Evolutionary conservation across 2,888 invertebrate species (phyloP).

Genomic region (Zygogramma bicolorata): DNA sequence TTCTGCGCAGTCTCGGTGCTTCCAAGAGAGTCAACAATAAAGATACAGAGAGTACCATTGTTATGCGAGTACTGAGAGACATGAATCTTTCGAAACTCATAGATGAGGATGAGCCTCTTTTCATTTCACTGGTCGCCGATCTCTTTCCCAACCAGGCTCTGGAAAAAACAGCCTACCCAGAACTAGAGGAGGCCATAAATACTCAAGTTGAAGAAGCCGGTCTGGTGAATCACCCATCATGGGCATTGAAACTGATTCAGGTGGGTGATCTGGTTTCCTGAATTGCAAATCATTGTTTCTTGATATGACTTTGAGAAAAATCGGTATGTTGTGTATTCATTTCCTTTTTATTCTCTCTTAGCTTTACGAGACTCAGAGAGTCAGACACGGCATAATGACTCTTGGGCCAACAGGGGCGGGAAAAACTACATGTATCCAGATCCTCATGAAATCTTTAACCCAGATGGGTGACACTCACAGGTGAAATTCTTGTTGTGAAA

Average conservation of each 20-base stretch:
- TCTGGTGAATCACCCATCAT: constrained; percentile 92
- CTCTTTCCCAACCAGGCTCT: constrained; percentile 94
- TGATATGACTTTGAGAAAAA: not conserved
- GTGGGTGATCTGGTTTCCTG: constrained; percentile 66
- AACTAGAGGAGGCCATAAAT: constrained; percentile 89
- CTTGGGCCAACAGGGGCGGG: constrained; percentile 95
- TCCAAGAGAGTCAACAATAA: constrained; percentile 91
- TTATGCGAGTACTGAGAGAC: constrained; percentile 96
- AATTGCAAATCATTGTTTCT: no score
- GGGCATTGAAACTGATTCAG: constrained; percentile 95
- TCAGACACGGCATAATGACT: constrained; percentile 96
- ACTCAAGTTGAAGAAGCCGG: constrained; percentile 85
- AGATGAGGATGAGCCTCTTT: constrained; percentile 98
- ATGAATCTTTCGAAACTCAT: constrained; percentile 98
- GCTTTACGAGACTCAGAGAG: constrained; percentile 94
- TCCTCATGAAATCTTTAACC: constrained; percentile 90
- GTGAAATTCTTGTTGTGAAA: no score
- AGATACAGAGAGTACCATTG: constrained; percentile 95
- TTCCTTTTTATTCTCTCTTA: constrained; percentile 61
- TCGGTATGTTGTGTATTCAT: not conserved
- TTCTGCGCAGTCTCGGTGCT: constrained; percentile 91
- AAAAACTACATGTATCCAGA: constrained; percentile 92
- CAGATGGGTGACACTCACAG: constrained; percentile 87
- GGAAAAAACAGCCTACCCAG: constrained; percentile 91
- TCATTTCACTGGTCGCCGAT: constrained; percentile 95